Evolutionary conservation across 2,113 vertebrate species (phyloP).

Genomic region (Pelmatolapia mariae): DNA sequence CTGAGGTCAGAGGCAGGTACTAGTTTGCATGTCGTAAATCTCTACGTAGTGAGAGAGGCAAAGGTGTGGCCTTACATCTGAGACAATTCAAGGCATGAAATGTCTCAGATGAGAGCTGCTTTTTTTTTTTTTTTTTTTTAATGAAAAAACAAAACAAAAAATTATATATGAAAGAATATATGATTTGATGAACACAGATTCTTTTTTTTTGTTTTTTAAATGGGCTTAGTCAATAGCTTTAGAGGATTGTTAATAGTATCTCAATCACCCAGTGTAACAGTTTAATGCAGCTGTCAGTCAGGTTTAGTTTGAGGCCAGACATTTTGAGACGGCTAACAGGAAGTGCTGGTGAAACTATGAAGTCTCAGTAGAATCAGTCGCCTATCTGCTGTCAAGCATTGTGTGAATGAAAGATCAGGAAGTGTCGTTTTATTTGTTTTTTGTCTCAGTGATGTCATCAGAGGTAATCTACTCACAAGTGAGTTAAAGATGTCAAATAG

Average conservation of each 20-base stretch:
- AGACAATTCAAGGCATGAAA: background rate
- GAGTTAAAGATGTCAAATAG: background rate
- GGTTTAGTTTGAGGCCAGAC: background rate
- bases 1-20: background rate
- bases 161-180: background rate
- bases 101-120: background rate
- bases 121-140: background rate
- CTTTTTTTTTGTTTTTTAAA: background rate
- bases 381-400: background rate
- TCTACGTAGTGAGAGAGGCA: background rate
- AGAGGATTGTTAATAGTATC: background rate
- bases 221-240: background rate
- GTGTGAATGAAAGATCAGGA: background rate
- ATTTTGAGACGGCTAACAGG: conserved; percentile 46
- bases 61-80: background rate
- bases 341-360: conserved; percentile 34
- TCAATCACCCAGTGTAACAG: background rate
- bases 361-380: background rate
- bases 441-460: background rate
- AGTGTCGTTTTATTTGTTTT: background rate
- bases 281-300: background rate
- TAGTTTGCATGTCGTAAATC: background rate
- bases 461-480: background rate
- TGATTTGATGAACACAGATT: background rate
- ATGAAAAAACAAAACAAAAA: background rate